Base-by-base conservation (phyloP, 2,797 vertebrate species). In the Hydrophis major region DNA sequence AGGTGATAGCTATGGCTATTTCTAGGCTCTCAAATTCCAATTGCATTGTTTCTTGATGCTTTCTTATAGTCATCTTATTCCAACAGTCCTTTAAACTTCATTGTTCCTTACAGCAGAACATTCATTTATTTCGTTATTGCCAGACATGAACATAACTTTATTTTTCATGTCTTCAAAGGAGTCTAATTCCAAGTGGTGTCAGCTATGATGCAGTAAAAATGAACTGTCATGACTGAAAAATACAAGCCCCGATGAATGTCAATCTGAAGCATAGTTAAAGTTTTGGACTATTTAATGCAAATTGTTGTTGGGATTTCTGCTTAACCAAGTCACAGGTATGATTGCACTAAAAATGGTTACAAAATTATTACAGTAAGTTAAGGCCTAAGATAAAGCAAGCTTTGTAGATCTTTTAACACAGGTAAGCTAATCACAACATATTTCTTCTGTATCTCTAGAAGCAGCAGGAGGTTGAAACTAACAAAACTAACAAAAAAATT, bases 381-480 rank as follows among this genome's bases (percentile, higher is more conserved):
- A 90, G 16, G 56, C 88, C 66, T 55, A 32, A 14, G 59, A 20
- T 12, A 27, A 90, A 74, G 22, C 2, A n/a, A 0, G 4, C 14
- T 87, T 63, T 3, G 53, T 94, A 92, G 78, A 0, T 6, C 8
- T 14, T 14, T 88, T 1, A 69, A 2, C 66, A 2, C 66, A 92
- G 86, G 87, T 88, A 37, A 89, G 2, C 27, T 92, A 32, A 10
- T 78, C 87, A 57, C 1, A 87, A 6, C 59, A 10, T 86, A 92
- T n/a, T 32, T 59, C n/a, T 91, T 37, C 18, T 47, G 91, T 95
- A 18, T 47, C 94, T 91, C 69, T 37, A 91, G 37, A 56, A 92
- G 93, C 12, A 37, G 12, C 57, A 8, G n/a, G 78, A 55, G 56
- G 87, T 95, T 89, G 61, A 86, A 95, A 87, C 12, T 92, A 91